A percentile compares a stretch with the other conserved stretches of the same genome.
These are phyloP conservation scores for Parasteatoda lunata DNA, from an alignment of 2,888 invertebrate species.

Conservation along the genomic window DNA sequence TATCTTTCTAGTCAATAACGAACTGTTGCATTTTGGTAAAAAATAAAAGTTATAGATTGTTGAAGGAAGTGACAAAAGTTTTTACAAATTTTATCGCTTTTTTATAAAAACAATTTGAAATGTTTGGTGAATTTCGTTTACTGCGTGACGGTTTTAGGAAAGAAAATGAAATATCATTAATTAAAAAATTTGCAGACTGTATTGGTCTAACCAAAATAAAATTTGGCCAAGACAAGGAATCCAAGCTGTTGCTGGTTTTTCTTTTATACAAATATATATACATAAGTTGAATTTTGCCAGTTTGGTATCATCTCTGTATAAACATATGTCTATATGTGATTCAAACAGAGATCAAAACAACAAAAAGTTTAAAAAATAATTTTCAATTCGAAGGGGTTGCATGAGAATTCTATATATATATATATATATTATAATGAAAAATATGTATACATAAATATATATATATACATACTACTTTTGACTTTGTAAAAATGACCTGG, in stretches of 20 bases:
- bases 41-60: no score
- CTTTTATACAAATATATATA: constrained; percentile 67
- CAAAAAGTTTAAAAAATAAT: constrained; percentile 59
- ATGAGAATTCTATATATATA: constrained; percentile 67
- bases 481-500: constrained; percentile 67
- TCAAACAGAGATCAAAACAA: constrained; percentile 62
- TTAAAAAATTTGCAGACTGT: constrained; percentile 28
- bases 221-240: constrained; percentile 61
- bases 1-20: no score
- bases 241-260: constrained; percentile 58
- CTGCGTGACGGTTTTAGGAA: constrained; percentile 34
- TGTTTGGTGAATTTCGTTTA: background rate
- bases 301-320: constrained; percentile 59
- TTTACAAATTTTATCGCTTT: no score
- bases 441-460: constrained; percentile 64
- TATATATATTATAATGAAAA: constrained; percentile 66
- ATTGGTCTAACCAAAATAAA: constrained; percentile 26
- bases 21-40: no score
- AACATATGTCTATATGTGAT: constrained; percentile 57
- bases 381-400: constrained; percentile 68
- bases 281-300: constrained; percentile 67
- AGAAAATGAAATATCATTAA: constrained; percentile 27
- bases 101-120: no score
- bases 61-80: no score
- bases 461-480: constrained; percentile 69